These are phyloP conservation scores for Sinohyriopsis cumingii DNA, from an alignment of 2,888 invertebrate species.

Conservation along the genomic window DNA sequence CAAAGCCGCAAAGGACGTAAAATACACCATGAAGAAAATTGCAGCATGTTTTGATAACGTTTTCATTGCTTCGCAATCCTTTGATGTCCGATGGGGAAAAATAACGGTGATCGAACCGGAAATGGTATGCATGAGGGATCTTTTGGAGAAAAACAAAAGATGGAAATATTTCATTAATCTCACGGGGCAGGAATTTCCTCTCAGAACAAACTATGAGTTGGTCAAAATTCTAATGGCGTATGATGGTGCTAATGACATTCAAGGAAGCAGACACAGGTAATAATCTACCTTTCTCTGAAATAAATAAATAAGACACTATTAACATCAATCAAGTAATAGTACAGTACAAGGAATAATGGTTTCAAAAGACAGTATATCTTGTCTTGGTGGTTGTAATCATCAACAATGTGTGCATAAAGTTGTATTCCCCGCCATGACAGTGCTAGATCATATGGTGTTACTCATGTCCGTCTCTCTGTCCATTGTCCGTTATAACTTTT, in stretches of 20 bases:
- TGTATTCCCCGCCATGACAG: no score
- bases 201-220: constrained; percentile 65
- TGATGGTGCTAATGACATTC: constrained; percentile 65
- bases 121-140: constrained; percentile 60
- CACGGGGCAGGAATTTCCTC: constrained; percentile 65
- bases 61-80: constrained; percentile 46
- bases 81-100: constrained; percentile 59
- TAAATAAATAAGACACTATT: no score
- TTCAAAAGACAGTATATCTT: no score
- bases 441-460: no score
- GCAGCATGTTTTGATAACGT: constrained; percentile 64
- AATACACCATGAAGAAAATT: constrained; percentile 41
- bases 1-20: constrained; percentile 43
- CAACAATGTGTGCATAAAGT: no score
- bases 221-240: constrained; percentile 59
- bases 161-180: constrained; percentile 69
- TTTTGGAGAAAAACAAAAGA: constrained; percentile 34
- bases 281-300: no score
- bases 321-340: no score
- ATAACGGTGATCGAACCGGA: constrained; percentile 63
- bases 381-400: no score
- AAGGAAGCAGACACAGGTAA: constrained; percentile 49
- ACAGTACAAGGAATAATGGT: no score
- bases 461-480: no score
- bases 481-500: no score